Base-by-base conservation (phyloP, 1,140 invertebrate genomes). In the Philotrypesis tridentata region DNA sequence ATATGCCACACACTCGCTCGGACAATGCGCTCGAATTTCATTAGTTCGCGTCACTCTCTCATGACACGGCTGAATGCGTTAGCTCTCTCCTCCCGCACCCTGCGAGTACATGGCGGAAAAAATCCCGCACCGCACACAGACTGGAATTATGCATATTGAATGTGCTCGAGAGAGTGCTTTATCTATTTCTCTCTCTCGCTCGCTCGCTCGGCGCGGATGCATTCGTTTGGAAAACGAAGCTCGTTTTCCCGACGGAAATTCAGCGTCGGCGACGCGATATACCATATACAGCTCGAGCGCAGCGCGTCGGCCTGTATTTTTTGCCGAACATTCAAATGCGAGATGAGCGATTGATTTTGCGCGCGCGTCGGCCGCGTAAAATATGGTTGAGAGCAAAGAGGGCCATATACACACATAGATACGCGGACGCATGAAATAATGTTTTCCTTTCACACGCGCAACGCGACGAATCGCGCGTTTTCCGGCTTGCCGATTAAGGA, bases 211-310 rank as follows among this genome's bases (percentile, higher is more conserved):
- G 67, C 9, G 27, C 31, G 67, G 21, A 17, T 8, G 67, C 67
- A 70, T 70, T 70, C 67, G 27, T 70, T 70, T 70, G 67, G 31
- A 70, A 70, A 70, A 70, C 67, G 67, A 70, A 33, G 27, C 29
- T 70, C 67, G 27, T 33, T 70, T n/a, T 0, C 31, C 27, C 21
- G 29, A 70, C 31, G 67, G 67, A 70, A 70, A 70, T 70, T 70
- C 67, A 70, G 7, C 67, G 29, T 37, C 33, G 33, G 48, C 17
- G 48, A 55, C 21, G 21, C 0, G 0, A 17, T 48, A 17, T n/a
- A n/a, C n/a, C n/a, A n/a, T n/a, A n/a, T n/a, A n/a, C n/a, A n/a
- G n/a, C n/a, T n/a, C n/a, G n/a, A n/a, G 12, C 48, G 48, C 48
- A 2, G 12, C 1, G 1, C n/a, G n/a, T 14, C 48, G 2, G 25